A percentile compares a stretch with the other conserved stretches of the same genome.
Evolutionary conservation across 2,797 vertebrate genomes (phyloP).

Genomic region (Psittacula echo): DNA sequence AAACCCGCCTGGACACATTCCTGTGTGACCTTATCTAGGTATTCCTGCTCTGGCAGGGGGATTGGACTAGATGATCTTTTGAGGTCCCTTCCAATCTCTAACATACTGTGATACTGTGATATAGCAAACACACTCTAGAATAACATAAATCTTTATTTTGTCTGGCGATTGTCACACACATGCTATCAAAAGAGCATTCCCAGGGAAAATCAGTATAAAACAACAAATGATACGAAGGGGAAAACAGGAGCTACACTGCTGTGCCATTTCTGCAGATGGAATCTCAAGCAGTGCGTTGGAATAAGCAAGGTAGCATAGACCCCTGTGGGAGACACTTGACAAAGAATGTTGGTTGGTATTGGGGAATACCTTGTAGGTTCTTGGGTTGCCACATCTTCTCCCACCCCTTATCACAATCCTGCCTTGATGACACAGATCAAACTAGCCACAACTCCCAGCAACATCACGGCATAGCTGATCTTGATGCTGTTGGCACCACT

Average conservation of each 20-base stretch:
- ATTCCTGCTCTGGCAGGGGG: no score
- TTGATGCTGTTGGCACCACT: slow-evolving; percentile 51
- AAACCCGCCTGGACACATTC: no score
- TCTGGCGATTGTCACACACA: neutral
- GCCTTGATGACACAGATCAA: neutral
- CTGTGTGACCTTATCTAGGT: no score
- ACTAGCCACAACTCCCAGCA: slow-evolving; percentile 2
- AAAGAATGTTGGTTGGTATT: neutral
- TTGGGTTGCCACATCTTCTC: neutral
- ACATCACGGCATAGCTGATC: neutral
- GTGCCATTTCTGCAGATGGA: accelerated
- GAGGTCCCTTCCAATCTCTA: no score
- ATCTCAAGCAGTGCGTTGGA: neutral
- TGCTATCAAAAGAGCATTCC: slow-evolving; percentile 44
- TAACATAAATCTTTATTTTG: slow-evolving; percentile 60
- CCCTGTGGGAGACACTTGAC: neutral
- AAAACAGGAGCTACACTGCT: neutral
- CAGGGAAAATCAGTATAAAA: slow-evolving; percentile 42
- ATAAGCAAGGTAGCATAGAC: neutral
- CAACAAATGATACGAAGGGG: neutral
- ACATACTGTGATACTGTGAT: neutral
- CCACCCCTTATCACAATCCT: slow-evolving; percentile 39
- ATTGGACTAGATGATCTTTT: no score
- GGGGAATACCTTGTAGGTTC: neutral
- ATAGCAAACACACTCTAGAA: neutral